Conservation (phyloP, 2,888 invertebrate species). For the Spicauda simplicius region DNA sequence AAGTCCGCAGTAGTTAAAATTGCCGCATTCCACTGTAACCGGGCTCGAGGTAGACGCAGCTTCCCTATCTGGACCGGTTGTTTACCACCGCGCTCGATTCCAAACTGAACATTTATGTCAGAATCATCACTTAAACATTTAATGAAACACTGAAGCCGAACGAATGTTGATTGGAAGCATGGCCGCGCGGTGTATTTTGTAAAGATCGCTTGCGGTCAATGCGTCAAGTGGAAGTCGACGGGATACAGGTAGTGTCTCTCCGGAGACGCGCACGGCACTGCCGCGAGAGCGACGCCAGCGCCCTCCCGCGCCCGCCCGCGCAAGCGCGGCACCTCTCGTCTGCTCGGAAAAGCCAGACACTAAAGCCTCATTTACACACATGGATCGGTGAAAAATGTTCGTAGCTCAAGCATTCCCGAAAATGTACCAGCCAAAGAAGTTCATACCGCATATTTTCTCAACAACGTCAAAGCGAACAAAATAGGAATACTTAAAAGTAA, state of each 20-base stretch:
- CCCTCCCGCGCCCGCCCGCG: slow-evolving; percentile 58
- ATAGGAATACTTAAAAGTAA: not conserved
- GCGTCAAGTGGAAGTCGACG: slow-evolving; percentile 49
- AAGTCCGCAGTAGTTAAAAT: slow-evolving; percentile 83
- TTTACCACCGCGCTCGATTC: slow-evolving; percentile 53
- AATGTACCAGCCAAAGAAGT: slow-evolving; percentile 9
- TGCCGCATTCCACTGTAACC: slow-evolving; percentile 83
- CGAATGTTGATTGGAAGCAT: slow-evolving; percentile 58
- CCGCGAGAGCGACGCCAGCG: slow-evolving; percentile 63
- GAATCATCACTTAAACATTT: slow-evolving; percentile 74
- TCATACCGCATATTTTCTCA: slow-evolving; percentile 5
- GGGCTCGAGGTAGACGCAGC: slow-evolving; percentile 79
- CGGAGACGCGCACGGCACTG: slow-evolving; percentile 72
- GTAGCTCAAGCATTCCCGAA: slow-evolving; percentile 26
- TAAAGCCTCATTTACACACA: slow-evolving; percentile 63
- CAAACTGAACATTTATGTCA: slow-evolving; percentile 50
- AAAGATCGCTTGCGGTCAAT: slow-evolving; percentile 60
- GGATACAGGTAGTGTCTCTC: slow-evolving; percentile 56
- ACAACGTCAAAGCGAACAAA: not conserved
- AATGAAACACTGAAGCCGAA: slow-evolving; percentile 60
- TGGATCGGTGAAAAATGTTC: slow-evolving; percentile 32
- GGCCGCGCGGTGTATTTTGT: slow-evolving; percentile 61
- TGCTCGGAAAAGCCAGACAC: slow-evolving; percentile 48
- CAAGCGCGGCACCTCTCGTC: slow-evolving; percentile 44
- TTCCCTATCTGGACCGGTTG: slow-evolving; percentile 79